Evolutionary conservation across 2,113 vertebrate genomes (phyloP), one percentile per base, ranked within the genome.

Genomic region (Neolamprologus fasciatus): DNA sequence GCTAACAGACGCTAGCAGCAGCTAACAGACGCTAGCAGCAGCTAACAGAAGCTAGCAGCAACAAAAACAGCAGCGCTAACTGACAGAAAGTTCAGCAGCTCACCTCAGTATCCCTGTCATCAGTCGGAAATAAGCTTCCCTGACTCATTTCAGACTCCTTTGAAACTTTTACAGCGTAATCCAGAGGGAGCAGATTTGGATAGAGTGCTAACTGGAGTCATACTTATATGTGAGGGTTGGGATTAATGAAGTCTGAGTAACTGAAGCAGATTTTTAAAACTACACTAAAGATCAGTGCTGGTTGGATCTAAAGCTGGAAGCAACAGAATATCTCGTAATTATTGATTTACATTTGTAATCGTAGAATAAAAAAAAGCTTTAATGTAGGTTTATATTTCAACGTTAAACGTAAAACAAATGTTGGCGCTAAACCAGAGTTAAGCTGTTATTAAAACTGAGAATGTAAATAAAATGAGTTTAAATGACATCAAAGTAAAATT

Each of bases 61-160:
- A 63, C 58, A 63, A 63, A n/a, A 63, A 5, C 31, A 63, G 31
- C 58, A 63, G 58, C 17, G 0, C 17, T 63, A 19, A 63, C 9
- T 2, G 31, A 63, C 58, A 63, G 58, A 63, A 35, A 2, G 58
- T 3, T 63, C 58, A n/a, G 58, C 61, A 66, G 31, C 17, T 35
- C 1, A 66, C 10, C 31, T n/a, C 61, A 66, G 61, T 8, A 66
- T n/a, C 4, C 0, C 9, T 12, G 61, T 66, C 17, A 35, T 35
- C 61, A 66, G 17, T 66, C 6, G 0, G 61, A 0, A 66, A 12
- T 66, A 35, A 66, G 31, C 31, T 5, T 35, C 31, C 0, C 6
- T 66, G 61, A n/a, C 61, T 66, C 0, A 0, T 66, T 63, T 63
- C 9, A 0, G 58, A 35, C 58, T 35, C 17, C 9, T 63, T 35